Evolutionary conservation across 2,113 vertebrate species (phyloP), one percentile per base, ranked within the genome.

Genomic region (Xerus inauris): DNA sequence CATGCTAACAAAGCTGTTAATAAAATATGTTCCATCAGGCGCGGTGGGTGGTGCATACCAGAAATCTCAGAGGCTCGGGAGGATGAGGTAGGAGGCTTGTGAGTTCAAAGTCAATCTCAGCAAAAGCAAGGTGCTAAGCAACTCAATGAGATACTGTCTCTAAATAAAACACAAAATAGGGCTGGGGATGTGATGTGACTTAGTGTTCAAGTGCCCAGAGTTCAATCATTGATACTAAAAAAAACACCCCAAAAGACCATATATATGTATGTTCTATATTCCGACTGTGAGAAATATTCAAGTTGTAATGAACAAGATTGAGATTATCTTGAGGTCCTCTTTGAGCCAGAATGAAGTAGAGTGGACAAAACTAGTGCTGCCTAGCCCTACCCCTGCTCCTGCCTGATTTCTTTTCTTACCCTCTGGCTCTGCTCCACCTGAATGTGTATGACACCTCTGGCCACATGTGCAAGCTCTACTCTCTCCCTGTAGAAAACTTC

Each of bases 401-500:
- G 3, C 54, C 38, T 28, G n/a, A 1, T 3, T 71, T 38, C 24
- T 83, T 73, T 73, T 69, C 17, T 38, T 8, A 35, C 2, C 11
- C 22, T 7, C 30, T 0, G 0, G 6, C 54, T 71, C 9, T 65
- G 42, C 38, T 40, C 38, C 38, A 19, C 6, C 0, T 59, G 9
- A 2, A 22, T 6, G 24, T 24, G 13, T 13, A 19, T 67, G n/a
- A 72, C 5, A 19, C 3, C 6, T 16, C 22, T 81, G 71, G 17
- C 22, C 26, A 16, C 6, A 0, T 57, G 24, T 5, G 8, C 5
- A 83, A 3, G 7, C 35, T 80, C 54, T 75, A 35, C 8, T 77
- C 16, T 65, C 8, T 45, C 8, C 35, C 32, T 26, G 2, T 28
- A 28, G 76, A n/a, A 22, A 72, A 12, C 72, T 65, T 22, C 30